Percentiles rank a stretch among this genome's conserved stretches.
Conservation (phyloP, 2,888 invertebrate genomes). For the Lepidochitona cinerea region DNA sequence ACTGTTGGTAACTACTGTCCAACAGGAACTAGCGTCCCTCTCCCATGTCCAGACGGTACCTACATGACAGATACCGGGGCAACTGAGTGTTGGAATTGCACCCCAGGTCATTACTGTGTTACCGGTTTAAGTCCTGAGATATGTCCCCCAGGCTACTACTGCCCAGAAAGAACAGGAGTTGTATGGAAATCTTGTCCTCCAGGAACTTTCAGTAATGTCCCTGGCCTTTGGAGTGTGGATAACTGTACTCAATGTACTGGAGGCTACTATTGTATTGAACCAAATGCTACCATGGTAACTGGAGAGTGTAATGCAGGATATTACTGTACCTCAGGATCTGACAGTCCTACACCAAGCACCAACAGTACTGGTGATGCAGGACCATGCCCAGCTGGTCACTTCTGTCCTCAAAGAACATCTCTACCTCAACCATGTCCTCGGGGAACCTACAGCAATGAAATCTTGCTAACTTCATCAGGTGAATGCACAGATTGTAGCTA, state of each 20-base stretch:
- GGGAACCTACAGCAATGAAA: slow-evolving; percentile 54
- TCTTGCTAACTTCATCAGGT: slow-evolving; percentile 33
- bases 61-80: slow-evolving; percentile 57
- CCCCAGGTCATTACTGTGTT: slow-evolving; percentile 58
- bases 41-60: slow-evolving; percentile 52
- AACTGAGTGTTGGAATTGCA: slow-evolving; percentile 55
- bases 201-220: slow-evolving; percentile 56
- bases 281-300: slow-evolving; percentile 49
- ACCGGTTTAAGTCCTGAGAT: slow-evolving; percentile 47
- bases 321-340: slow-evolving; percentile 57
- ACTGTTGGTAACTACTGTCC: slow-evolving; percentile 65
- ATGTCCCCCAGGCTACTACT: slow-evolving; percentile 65
- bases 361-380: slow-evolving; percentile 57
- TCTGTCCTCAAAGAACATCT: slow-evolving; percentile 49
- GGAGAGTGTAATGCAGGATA: slow-evolving; percentile 57
- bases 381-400: slow-evolving; percentile 62
- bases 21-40: slow-evolving; percentile 52
- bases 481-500: slow-evolving; percentile 50
- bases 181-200: slow-evolving; percentile 62
- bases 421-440: slow-evolving; percentile 54
- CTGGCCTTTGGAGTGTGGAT: slow-evolving; percentile 47
- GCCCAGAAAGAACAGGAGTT: slow-evolving; percentile 62
- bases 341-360: slow-evolving; percentile 52
- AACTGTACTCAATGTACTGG: slow-evolving; percentile 64
- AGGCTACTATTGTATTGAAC: slow-evolving; percentile 58